phyloP scores from a whole-genome alignment of 2,113 vertebrate species.

The Sturnira hondurensis region DNA sequence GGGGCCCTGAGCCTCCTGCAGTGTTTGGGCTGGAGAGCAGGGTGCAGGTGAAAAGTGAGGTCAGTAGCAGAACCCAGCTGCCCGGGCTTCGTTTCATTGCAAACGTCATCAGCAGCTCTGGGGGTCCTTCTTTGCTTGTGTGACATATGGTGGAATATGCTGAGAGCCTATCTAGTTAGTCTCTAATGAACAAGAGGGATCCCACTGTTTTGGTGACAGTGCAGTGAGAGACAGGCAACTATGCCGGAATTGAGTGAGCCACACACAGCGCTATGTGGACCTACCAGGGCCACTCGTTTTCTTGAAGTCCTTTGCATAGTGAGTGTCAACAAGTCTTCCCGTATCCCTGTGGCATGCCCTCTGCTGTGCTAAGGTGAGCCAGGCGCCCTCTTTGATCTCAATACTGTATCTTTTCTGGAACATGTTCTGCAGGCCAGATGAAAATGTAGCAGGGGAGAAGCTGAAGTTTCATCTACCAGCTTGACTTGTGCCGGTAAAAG shows the following conservation, averaged over 20 bases:
- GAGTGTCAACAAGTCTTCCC: not conserved
- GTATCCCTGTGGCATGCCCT: not conserved
- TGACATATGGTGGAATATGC: not conserved
- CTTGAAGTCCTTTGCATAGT: not conserved
- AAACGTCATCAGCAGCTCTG: not conserved
- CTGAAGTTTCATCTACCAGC: not conserved
- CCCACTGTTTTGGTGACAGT: not conserved
- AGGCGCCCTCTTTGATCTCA: not conserved
- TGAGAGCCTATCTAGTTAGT: constrained; percentile 40
- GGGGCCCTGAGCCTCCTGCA: not conserved
- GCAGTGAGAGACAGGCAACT: not conserved
- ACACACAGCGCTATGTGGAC: not conserved
- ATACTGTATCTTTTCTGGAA: not conserved
- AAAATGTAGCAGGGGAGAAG: not conserved
- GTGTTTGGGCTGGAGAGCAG: not conserved
- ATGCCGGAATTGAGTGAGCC: not conserved
- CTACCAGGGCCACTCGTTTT: not conserved
- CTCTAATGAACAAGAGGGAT: not conserved
- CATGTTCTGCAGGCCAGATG: not conserved
- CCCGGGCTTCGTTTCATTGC: not conserved
- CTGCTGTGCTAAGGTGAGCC: not conserved
- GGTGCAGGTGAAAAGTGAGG: not conserved
- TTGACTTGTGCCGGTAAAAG: not conserved
- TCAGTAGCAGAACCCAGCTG: not conserved
- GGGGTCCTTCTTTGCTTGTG: constrained; percentile 17